Conservation (phyloP, 1,140 invertebrate genomes). For the Lucilia cuprina region DNA sequence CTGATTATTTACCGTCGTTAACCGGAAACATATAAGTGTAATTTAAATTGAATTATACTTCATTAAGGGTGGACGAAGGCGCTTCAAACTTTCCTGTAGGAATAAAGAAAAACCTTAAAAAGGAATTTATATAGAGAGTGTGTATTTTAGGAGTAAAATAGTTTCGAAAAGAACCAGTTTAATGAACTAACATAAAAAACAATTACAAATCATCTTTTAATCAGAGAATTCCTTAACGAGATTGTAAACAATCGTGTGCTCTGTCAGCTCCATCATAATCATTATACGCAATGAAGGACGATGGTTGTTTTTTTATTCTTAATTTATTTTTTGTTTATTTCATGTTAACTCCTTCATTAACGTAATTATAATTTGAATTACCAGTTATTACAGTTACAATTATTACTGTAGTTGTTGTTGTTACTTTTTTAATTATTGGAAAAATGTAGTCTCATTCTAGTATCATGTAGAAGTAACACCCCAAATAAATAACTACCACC, state of each 20-base stretch:
- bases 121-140: background rate
- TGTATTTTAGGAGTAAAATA: background rate
- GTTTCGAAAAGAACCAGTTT: background rate
- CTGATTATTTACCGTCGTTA: slow-evolving; percentile 15
- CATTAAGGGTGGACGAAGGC: slow-evolving; percentile 17
- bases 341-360: slow-evolving; percentile 24
- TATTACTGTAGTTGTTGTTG: slow-evolving; percentile 7
- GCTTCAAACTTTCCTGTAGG: too few relatives aligned
- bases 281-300: too few relatives aligned
- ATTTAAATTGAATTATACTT: slow-evolving; percentile 62
- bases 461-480: background rate
- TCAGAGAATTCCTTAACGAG: background rate
- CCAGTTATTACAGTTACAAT: slow-evolving; percentile 9
- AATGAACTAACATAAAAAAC: slow-evolving; percentile 9
- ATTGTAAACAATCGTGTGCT: background rate
- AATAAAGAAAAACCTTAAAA: background rate
- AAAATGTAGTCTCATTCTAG: background rate
- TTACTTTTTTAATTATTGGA: background rate
- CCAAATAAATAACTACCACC: background rate
- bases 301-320: background rate
- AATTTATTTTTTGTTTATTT: background rate
- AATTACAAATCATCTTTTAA: slow-evolving; percentile 22
- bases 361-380: slow-evolving; percentile 31
- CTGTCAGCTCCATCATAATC: background rate
- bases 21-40: slow-evolving; percentile 60